Evolutionary conservation across 2,888 invertebrate species (phyloP).

Genomic region (Cacoxenus indagator): DNA sequence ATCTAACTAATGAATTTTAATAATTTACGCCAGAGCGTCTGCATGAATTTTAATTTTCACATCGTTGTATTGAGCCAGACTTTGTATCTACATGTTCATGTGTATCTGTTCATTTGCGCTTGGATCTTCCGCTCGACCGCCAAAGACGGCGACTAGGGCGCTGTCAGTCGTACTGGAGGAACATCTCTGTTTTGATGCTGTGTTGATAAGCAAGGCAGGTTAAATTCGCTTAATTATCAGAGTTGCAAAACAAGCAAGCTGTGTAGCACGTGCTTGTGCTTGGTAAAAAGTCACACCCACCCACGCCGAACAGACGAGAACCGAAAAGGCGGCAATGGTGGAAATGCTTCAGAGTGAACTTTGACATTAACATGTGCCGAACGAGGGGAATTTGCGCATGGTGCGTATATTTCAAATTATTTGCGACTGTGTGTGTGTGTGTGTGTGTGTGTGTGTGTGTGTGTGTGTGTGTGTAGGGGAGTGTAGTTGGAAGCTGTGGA

Average conservation of each 20-base stretch:
- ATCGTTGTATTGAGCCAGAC: constrained; percentile 49
- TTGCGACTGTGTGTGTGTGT: background rate
- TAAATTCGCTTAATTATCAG: constrained; percentile 60
- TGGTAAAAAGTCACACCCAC: background rate
- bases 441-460: background rate
- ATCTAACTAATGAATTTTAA: constrained; percentile 66
- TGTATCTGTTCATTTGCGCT: background rate
- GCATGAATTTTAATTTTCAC: constrained; percentile 64
- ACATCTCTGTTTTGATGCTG: constrained; percentile 42
- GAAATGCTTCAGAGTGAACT: background rate
- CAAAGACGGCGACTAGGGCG: background rate
- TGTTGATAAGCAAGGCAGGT: constrained; percentile 57
- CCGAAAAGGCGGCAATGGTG: background rate
- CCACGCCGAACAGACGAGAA: no score
- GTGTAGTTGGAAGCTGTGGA: background rate
- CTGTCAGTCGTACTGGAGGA: background rate
- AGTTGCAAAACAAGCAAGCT: constrained; percentile 34
- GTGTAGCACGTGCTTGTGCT: no score
- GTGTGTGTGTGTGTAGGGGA: no score
- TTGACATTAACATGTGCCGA: background rate
- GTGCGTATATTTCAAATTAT: background rate
- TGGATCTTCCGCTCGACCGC: constrained; percentile 25
- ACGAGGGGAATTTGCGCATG: background rate
- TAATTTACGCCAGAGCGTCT: constrained; percentile 60
- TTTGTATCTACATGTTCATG: background rate